phyloP scores from a whole-genome alignment of 1,140 invertebrate species.

The Cyclargus thomasi region DNA sequence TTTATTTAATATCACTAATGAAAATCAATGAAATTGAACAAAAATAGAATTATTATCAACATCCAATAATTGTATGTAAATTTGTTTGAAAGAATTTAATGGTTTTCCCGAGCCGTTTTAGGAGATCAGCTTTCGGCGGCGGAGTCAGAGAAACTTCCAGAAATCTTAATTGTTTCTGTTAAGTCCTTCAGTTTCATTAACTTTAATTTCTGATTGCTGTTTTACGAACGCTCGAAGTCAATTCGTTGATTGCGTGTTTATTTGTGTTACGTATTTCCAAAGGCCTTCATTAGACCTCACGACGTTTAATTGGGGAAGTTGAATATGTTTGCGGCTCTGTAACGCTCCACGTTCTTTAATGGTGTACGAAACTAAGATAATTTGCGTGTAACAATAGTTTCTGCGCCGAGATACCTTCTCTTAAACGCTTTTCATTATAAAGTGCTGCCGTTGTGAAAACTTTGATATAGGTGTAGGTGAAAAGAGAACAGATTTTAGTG shows the following conservation, averaged over 20 bases:
- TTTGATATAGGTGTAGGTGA: not conserved
- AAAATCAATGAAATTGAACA: not conserved
- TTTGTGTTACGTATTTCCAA: slow-evolving; percentile 24
- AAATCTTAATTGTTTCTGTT: slow-evolving; percentile 52
- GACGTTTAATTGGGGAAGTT: slow-evolving; percentile 12
- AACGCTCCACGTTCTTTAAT: slow-evolving; percentile 5
- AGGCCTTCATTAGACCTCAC: slow-evolving; percentile 15
- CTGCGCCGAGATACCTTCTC: not conserved
- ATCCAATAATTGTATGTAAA: slow-evolving; percentile 36
- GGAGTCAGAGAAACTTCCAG: slow-evolving; percentile 42
- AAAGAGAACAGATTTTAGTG: too few species aligned
- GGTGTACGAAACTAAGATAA: slow-evolving; percentile 2
- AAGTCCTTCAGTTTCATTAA: slow-evolving; percentile 40
- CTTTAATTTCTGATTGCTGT: slow-evolving; percentile 31
- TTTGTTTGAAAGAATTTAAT: slow-evolving; percentile 57
- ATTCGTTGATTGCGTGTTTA: slow-evolving; percentile 24
- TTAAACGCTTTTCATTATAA: not conserved
- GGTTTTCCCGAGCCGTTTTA: slow-evolving; percentile 34
- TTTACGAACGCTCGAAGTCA: slow-evolving; percentile 23
- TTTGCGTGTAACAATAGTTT: slow-evolving; percentile 2
- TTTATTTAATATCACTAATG: not conserved
- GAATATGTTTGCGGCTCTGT: slow-evolving; percentile 6
- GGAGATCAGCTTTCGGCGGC: slow-evolving; percentile 31
- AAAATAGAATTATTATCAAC: slow-evolving; percentile 16
- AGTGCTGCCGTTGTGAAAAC: not conserved